Evolutionary conservation across 2,113 vertebrate genomes (phyloP).

Genomic region (Microtus montanus): DNA sequence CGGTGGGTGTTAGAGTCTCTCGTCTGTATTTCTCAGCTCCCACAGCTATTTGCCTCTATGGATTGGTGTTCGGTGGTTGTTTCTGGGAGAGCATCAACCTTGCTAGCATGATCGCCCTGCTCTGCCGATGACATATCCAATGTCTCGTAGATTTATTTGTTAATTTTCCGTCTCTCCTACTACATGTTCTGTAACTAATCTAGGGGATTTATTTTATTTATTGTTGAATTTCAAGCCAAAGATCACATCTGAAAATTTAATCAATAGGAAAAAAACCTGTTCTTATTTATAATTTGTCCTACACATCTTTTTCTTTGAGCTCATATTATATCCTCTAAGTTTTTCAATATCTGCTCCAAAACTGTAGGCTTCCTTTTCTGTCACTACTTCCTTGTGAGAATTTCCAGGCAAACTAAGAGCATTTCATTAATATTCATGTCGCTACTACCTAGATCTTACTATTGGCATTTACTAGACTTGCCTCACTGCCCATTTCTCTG

Average conservation of each 20-base stretch:
- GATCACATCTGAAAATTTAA: slow-evolving; percentile 26
- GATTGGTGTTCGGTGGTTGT: background rate
- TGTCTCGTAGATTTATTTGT: slow-evolving; percentile 9
- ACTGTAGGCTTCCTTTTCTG: background rate
- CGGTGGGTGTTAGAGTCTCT: background rate
- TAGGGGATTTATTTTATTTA: slow-evolving; percentile 28
- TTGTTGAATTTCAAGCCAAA: background rate
- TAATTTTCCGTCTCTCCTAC: background rate
- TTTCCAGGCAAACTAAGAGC: background rate
- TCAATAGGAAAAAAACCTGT: background rate
- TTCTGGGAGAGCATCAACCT: background rate
- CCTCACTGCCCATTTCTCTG: background rate
- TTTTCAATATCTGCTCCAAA: background rate
- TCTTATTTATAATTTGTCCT: background rate
- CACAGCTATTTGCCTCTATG: background rate
- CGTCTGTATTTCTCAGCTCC: background rate
- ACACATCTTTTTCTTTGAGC: background rate
- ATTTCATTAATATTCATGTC: background rate
- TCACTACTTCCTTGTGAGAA: background rate
- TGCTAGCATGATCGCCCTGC: background rate
- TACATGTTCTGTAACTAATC: background rate
- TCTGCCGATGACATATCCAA: background rate
- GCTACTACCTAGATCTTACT: background rate
- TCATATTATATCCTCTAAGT: background rate
- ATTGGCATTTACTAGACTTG: background rate